These are phyloP conservation scores for Gallinago jamesoni DNA, from an alignment of 2,113 vertebrate species.

Conservation along the genomic window DNA sequence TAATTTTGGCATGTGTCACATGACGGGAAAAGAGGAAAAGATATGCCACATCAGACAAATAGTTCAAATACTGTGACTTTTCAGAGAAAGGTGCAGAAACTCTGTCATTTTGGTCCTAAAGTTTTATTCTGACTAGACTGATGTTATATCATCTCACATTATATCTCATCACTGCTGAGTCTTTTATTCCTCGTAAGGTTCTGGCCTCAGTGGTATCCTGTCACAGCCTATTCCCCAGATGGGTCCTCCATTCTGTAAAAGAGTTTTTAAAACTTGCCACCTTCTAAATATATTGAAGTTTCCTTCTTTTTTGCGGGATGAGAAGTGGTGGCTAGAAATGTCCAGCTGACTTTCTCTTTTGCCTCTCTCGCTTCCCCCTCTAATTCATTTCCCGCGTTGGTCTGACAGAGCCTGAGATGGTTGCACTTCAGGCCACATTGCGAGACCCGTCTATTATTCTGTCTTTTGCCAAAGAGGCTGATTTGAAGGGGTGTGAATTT, in stretches of 20 bases:
- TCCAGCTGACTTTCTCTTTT: not conserved
- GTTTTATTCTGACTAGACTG: not conserved
- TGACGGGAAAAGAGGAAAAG: not conserved
- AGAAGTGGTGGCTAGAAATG: not conserved
- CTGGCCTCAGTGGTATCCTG: not conserved
- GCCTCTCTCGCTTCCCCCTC: not conserved
- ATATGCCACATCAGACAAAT: not conserved
- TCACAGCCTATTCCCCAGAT: not conserved
- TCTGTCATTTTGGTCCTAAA: not conserved
- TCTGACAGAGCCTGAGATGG: not conserved
- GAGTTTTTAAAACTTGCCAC: not conserved
- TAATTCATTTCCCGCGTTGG: not conserved
- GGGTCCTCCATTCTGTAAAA: not conserved
- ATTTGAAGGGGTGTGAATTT: conserved; percentile 45
- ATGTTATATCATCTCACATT: not conserved
- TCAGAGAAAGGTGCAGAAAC: not conserved
- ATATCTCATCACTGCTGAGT: not conserved
- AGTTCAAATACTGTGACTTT: not conserved
- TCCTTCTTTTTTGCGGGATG: not conserved
- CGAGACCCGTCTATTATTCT: conserved; percentile 11
- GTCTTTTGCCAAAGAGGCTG: conserved; percentile 4
- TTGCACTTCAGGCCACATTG: not conserved
- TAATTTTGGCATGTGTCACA: not conserved
- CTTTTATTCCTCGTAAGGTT: not conserved
- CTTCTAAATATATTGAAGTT: not conserved